phyloP scores from a whole-genome alignment of 2,797 vertebrate species.

The Lepilemur septentrionalis region DNA sequence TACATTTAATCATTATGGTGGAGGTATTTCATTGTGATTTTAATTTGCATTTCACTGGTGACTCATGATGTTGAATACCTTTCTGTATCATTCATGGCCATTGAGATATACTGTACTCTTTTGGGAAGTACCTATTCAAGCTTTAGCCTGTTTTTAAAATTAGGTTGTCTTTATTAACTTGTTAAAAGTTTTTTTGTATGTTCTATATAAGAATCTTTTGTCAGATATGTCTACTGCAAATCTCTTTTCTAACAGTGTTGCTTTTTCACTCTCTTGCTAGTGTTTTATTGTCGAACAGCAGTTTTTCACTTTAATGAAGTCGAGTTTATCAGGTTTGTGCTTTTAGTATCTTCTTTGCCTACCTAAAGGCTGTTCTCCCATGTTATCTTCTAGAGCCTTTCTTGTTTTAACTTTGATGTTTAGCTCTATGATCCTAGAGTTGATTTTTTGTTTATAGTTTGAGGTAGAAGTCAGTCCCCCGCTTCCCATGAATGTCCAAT shows the following conservation, averaged over 20 bases:
- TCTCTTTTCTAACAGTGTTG: background rate
- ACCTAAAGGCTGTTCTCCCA: too few relatives aligned
- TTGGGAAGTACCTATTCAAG: background rate
- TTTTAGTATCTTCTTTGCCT: background rate
- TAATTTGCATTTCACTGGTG: background rate
- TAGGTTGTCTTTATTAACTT: background rate
- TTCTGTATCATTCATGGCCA: background rate
- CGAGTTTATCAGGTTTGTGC: background rate
- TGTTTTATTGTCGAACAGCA: background rate
- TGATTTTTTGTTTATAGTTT: background rate
- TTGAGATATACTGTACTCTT: background rate
- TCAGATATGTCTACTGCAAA: background rate
- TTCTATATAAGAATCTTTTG: background rate
- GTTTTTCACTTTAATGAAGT: background rate
- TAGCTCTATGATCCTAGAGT: background rate
- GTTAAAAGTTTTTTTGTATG: background rate
- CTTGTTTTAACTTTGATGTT: background rate
- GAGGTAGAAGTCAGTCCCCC: background rate
- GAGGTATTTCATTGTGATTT: background rate
- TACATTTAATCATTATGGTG: background rate
- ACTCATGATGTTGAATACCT: background rate
- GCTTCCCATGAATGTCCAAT: too few relatives aligned
- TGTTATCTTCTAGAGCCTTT: background rate
- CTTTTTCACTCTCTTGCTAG: background rate
- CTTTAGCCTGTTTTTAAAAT: background rate